Conservation (phyloP, 2,113 vertebrate genomes). For the Dromaius novaehollandiae region DNA sequence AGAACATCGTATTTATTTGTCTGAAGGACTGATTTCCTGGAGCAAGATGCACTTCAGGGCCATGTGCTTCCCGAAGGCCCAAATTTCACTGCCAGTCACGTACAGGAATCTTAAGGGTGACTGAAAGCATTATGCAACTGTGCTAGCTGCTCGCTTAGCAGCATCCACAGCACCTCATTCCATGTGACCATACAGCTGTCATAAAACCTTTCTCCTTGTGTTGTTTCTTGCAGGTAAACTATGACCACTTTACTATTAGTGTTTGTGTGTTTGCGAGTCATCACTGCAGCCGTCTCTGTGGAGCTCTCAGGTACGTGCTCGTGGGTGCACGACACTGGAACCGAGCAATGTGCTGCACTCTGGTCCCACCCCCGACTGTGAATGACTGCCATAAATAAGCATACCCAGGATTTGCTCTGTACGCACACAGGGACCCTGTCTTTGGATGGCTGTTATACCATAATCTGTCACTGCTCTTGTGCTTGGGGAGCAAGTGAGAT, state of each 20-base stretch:
- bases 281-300: slow-evolving; percentile 75
- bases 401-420: not conserved
- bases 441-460: not conserved
- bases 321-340: not conserved
- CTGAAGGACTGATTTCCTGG: not conserved
- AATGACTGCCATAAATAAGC: not conserved
- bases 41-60: not conserved
- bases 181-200: not conserved
- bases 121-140: not conserved
- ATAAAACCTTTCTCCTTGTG: slow-evolving; percentile 33
- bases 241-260: slow-evolving; percentile 87
- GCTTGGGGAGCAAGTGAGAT: not conserved
- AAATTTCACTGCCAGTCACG: not conserved
- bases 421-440: not conserved
- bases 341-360: not conserved
- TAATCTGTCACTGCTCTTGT: not conserved
- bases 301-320: slow-evolving; percentile 78
- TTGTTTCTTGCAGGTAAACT: slow-evolving; percentile 82
- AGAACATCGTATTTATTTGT: not conserved
- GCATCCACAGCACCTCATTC: not conserved
- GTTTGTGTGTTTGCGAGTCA: slow-evolving; percentile 80
- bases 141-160: not conserved
- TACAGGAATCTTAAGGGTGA: not conserved
- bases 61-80: not conserved
- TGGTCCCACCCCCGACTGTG: fast-evolving